A percentile compares a stretch with the other conserved stretches of the same genome.
Conservation (phyloP, 1,140 invertebrate species). For the Heliconius melpomene region DNA sequence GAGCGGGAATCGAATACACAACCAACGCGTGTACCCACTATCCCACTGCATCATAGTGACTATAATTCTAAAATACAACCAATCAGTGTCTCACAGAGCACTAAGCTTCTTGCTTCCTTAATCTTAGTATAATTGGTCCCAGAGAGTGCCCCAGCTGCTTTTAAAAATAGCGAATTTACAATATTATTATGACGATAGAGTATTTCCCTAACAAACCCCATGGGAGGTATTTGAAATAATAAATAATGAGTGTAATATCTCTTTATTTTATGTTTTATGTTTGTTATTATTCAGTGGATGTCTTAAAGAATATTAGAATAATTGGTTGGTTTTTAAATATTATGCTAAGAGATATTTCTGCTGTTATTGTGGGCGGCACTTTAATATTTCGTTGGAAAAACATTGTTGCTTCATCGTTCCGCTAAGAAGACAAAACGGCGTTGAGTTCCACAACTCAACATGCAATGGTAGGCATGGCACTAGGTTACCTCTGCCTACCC, state of each 20-base stretch:
- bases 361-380: too few species aligned
- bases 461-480: too few species aligned
- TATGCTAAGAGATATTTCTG: background rate
- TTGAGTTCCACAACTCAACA: too few species aligned
- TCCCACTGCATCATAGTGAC: background rate
- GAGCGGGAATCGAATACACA: background rate
- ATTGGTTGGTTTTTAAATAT: background rate
- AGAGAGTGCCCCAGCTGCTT: conserved; percentile 14
- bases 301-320: background rate
- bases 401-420: too few species aligned
- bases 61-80: background rate
- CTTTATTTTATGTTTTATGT: too few species aligned
- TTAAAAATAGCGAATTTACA: conserved; percentile 18
- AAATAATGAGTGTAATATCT: background rate
- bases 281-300: background rate
- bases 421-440: too few species aligned
- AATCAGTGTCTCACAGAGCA: background rate
- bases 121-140: conserved; percentile 19
- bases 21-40: background rate
- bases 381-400: too few species aligned
- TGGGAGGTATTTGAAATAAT: conserved; percentile 13
- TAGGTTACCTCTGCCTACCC: too few species aligned
- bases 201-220: conserved; percentile 1
- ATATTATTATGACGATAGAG: background rate
- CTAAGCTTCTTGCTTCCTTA: background rate